Conservation (phyloP, 92 coral and sea anemone species). For the Umimayanthus chanpuru region DNA sequence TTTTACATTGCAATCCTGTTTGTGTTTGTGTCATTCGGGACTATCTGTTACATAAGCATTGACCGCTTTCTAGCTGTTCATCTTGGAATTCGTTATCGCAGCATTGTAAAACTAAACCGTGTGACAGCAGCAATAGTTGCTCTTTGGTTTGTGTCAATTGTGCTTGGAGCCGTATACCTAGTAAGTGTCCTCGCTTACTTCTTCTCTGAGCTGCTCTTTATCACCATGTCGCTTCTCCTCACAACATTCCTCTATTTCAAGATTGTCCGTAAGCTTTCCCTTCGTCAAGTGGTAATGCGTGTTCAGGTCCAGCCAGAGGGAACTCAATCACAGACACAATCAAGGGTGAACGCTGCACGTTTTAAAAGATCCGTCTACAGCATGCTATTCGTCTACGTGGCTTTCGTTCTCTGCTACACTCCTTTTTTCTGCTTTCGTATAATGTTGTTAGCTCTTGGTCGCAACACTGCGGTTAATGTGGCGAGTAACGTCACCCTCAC, state of each 20-base stretch:
- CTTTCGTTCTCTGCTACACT: constrained; percentile 28
- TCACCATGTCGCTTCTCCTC: constrained; percentile 24
- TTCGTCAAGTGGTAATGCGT: constrained; percentile 3
- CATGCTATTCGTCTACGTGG: constrained; percentile 34
- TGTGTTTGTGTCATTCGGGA: constrained; percentile 35
- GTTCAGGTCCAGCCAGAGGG: constrained; percentile 17
- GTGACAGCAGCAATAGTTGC: neutral
- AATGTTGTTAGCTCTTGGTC: constrained; percentile 20
- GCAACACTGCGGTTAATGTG: constrained; percentile 31
- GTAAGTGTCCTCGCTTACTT: constrained; percentile 25
- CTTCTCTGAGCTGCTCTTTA: constrained; percentile 16
- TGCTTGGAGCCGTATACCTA: constrained; percentile 26
- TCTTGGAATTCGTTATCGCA: constrained; percentile 33
- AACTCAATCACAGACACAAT: neutral
- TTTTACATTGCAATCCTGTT: neutral
- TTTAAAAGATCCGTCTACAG: constrained; percentile 31
- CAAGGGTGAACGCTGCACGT: neutral
- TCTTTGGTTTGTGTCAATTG: constrained; percentile 1
- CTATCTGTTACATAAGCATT: constrained; percentile 25
- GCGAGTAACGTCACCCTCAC: constrained; percentile 34
- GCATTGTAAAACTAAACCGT: constrained; percentile 17
- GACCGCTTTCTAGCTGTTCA: constrained; percentile 38
- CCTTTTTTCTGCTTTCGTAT: constrained; percentile 35
- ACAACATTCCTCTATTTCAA: constrained; percentile 18
- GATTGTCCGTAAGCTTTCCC: constrained; percentile 24